Base-by-base conservation (phyloP, 2,888 invertebrate genomes). In the Eupithecia pulchellata region DNA sequence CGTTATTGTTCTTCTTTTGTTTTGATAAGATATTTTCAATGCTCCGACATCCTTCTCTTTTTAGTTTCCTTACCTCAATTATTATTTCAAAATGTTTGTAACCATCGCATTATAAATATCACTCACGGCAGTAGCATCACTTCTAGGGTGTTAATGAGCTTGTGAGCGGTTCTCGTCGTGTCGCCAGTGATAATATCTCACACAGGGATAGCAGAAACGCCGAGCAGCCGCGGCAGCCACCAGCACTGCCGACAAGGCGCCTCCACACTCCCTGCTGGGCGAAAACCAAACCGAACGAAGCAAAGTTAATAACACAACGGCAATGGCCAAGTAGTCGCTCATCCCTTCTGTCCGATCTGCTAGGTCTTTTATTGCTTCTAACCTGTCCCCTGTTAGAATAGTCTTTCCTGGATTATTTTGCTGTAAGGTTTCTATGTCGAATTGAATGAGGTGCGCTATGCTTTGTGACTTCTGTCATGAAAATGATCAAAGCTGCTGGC, bases 181-280 rank as follows among this genome's bases (percentile, higher is more conserved):
- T 84, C 86, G 90, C 91, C 89, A 92, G 90, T 92, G 89, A 91
- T 92, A 83, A 83, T 92, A 85, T 93, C 88, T 93, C 91, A 91
- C 93, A 94, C 95, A 95, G 95, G 95, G 95, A 94, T 93, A 94
- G 93, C 89, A 87, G 93, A 85, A 88, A 77, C 71, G 87, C 82
- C 60, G 92, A 90, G 91, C 92, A 89, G 88, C 91, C 91, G 78
- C 88, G 91, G 82, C 90, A 91, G 88, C 90, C 90, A 77, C 82
- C 90, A 64, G 95, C 96, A 80, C 95, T 95, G 78, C 96, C 96
- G 95, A 96, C 95, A 94, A 96, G 97, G 91, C 96, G 96, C 85
- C 96, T 97, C 90, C 96, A 97, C 93, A 96, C 97, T 87, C 97
- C 97, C 87, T 96, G 97, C 92, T 97, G 97, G 97, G 96, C 97